A percentile compares a stretch with the other conserved stretches of the same genome.
These are phyloP conservation scores for Sebastes minor DNA, from an alignment of 2,797 vertebrate genomes.

Conservation along the genomic window DNA sequence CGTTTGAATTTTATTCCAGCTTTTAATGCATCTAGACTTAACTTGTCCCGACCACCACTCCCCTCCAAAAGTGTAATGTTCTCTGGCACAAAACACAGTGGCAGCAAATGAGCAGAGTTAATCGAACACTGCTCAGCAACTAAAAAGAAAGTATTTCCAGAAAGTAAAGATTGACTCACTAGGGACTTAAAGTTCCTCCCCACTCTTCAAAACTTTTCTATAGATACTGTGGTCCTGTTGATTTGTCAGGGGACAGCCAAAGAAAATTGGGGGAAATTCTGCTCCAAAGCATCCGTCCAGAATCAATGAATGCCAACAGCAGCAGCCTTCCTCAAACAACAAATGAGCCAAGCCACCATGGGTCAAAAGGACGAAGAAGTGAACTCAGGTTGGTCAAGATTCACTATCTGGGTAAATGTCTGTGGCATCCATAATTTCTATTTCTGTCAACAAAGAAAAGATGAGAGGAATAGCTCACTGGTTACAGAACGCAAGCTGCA, in stretches of 20 bases:
- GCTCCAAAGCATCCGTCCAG: neutral
- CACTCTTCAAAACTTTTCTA: slow-evolving; percentile 29
- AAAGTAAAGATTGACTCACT: slow-evolving; percentile 27
- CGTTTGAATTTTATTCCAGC: slow-evolving; percentile 35
- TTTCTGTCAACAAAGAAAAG: neutral
- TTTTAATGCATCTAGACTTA: slow-evolving; percentile 28
- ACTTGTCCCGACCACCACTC: slow-evolving; percentile 21
- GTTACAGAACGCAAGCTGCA: neutral
- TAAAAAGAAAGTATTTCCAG: neutral
- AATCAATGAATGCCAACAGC: slow-evolving; percentile 7
- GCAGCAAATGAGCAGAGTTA: slow-evolving; percentile 44
- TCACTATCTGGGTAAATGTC: neutral
- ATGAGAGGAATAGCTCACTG: neutral
- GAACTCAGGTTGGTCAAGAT: neutral
- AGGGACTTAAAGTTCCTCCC: slow-evolving; percentile 36
- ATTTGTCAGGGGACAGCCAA: slow-evolving; percentile 34
- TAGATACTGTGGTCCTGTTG: slow-evolving; percentile 23
- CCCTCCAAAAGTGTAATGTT: slow-evolving; percentile 33
- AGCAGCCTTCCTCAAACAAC: slow-evolving; percentile 12
- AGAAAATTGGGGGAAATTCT: slow-evolving; percentile 21
- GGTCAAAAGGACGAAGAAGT: neutral
- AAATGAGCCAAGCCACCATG: neutral
- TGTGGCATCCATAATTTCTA: neutral
- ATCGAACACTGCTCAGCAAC: slow-evolving; percentile 27
- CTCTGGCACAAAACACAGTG: slow-evolving; percentile 32